phyloP scores from a whole-genome alignment of 2,797 vertebrate species.

The Myotis planiceps region DNA sequence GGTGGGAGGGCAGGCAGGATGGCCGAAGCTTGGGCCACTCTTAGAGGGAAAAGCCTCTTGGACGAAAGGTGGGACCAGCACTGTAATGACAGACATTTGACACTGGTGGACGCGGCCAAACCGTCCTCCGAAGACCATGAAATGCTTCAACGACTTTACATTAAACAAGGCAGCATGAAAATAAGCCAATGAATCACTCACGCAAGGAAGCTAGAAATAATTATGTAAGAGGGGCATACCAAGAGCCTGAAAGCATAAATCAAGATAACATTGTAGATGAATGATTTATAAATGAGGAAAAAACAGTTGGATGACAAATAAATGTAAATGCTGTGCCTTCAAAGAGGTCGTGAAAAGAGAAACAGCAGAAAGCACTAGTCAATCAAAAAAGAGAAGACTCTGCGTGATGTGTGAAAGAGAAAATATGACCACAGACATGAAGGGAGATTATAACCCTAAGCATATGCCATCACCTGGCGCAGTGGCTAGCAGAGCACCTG shows the following conservation, averaged over 20 bases:
- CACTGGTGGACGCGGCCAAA: not conserved
- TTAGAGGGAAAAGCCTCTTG: not conserved
- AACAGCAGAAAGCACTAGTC: slow-evolving; percentile 22
- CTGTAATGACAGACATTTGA: slow-evolving; percentile 6
- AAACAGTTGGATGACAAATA: slow-evolving; percentile 43
- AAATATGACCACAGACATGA: not conserved
- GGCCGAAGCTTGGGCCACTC: not conserved
- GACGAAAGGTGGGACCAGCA: not conserved
- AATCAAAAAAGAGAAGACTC: slow-evolving; percentile 20
- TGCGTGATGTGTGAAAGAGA: not conserved
- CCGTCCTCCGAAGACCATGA: slow-evolving; percentile 43
- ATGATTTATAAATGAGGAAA: slow-evolving; percentile 63
- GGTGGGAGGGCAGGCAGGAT: not conserved
- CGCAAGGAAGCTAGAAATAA: slow-evolving; percentile 45
- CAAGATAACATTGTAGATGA: slow-evolving; percentile 58
- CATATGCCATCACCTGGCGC: not conserved
- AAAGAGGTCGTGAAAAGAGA: slow-evolving; percentile 57
- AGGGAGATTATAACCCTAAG: not conserved
- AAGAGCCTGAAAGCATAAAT: slow-evolving; percentile 41
- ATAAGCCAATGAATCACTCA: slow-evolving; percentile 46
- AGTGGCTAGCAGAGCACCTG: too few relatives aligned
- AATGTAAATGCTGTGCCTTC: slow-evolving; percentile 37
- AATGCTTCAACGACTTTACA: slow-evolving; percentile 28
- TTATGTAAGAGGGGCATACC: slow-evolving; percentile 49
- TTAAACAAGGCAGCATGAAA: slow-evolving; percentile 64